These are phyloP conservation scores for Urocitellus parryii DNA, from an alignment of 2,113 vertebrate species.

Conservation along the genomic window DNA sequence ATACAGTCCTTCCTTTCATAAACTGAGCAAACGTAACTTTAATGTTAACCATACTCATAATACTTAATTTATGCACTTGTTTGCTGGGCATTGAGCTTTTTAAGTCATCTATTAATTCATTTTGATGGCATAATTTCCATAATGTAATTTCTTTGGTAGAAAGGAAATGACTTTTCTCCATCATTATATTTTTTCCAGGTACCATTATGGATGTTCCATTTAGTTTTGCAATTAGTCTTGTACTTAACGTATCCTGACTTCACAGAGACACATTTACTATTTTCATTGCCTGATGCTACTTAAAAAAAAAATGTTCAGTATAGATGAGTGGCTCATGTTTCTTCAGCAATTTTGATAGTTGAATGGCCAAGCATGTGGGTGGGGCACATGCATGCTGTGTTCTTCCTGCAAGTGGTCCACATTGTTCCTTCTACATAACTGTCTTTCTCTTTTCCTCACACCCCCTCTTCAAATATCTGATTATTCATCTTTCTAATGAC, in stretches of 20 bases:
- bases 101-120: constrained; percentile 81
- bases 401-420: background rate
- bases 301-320: constrained; percentile 43
- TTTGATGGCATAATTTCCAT: constrained; percentile 80
- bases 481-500: background rate
- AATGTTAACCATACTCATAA: constrained; percentile 35
- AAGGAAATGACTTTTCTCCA: constrained; percentile 75
- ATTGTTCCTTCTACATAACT: background rate
- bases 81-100: constrained; percentile 55
- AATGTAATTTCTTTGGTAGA: constrained; percentile 75
- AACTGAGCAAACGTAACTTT: constrained; percentile 1
- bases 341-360: background rate
- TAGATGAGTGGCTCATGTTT: background rate
- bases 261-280: constrained; percentile 78
- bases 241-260: constrained; percentile 79
- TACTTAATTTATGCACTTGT: constrained; percentile 65
- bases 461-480: background rate
- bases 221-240: constrained; percentile 78
- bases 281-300: constrained; percentile 77
- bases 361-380: background rate
- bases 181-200: constrained; percentile 80
- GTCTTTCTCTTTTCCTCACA: background rate
- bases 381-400: background rate
- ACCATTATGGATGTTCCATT: constrained; percentile 63
- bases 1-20: background rate